Evolutionary conservation across 2,888 invertebrate species (phyloP).

Genomic region (Malthinus seriepunctatus): DNA sequence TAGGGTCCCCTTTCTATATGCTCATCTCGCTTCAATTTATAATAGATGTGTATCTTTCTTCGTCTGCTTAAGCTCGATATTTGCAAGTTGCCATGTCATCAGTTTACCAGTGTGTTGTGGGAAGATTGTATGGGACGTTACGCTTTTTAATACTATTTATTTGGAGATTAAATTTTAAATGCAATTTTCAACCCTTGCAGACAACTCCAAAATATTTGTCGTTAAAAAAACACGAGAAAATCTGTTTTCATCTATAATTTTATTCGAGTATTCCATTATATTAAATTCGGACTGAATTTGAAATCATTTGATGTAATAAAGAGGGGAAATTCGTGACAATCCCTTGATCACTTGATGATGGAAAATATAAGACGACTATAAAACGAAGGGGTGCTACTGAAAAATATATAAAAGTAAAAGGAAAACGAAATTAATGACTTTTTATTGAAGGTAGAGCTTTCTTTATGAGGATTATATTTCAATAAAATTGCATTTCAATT

Average conservation of each 20-base stretch:
- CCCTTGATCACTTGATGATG: conserved; percentile 31
- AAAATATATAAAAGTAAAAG: conserved; percentile 13
- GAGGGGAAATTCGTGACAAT: conserved; percentile 30
- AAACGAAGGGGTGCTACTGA: conserved; percentile 10
- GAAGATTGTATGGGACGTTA: conserved; percentile 39
- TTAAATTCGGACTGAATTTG: neutral
- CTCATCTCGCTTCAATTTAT: conserved; percentile 28
- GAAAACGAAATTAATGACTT: conserved; percentile 26
- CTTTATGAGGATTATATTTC: neutral
- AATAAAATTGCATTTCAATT: too few species aligned
- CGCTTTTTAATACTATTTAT: conserved; percentile 22
- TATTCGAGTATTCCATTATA: too few species aligned
- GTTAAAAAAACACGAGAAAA: too few species aligned
- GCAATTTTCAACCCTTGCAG: conserved; percentile 1
- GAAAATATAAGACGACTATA: conserved; percentile 19
- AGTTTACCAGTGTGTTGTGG: conserved; percentile 43
- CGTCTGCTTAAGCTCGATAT: conserved; percentile 42
- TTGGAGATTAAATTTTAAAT: neutral
- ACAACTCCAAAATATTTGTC: too few species aligned
- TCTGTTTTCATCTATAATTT: too few species aligned
- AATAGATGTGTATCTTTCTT: conserved; percentile 27
- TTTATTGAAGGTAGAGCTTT: conserved; percentile 20
- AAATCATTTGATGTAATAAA: conserved; percentile 21
- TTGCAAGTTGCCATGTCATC: conserved; percentile 52
- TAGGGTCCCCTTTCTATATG: conserved; percentile 35